Conservation (phyloP, 2,888 invertebrate genomes). For the Drosophila affinis region DNA sequence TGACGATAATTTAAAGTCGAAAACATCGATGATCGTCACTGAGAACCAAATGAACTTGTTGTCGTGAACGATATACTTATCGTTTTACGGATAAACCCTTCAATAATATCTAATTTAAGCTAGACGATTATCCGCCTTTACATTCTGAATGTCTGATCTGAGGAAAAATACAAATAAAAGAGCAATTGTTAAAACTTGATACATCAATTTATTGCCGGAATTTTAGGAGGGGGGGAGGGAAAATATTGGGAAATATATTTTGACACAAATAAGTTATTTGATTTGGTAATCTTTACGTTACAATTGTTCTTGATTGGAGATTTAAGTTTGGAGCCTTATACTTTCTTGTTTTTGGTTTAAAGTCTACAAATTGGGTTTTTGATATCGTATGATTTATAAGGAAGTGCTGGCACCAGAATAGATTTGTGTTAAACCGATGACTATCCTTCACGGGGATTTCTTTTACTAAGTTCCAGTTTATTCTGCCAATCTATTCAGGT, state of each 20-base stretch:
- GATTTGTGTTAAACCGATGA: not conserved
- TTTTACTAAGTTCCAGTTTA: not conserved
- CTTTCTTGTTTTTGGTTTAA: slow-evolving; percentile 18
- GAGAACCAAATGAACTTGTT: not conserved
- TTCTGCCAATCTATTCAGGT: not conserved
- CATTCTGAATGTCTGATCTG: not conserved
- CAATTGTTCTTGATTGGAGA: slow-evolving; percentile 35
- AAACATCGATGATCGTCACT: not conserved
- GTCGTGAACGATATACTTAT: too few relatives aligned
- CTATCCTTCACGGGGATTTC: not conserved
- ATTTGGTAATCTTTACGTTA: slow-evolving; percentile 32
- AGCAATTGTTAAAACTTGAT: slow-evolving; percentile 23
- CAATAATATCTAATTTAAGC: not conserved
- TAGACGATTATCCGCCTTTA: not conserved
- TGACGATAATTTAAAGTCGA: not conserved
- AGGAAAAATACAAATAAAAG: not conserved
- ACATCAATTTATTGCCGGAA: slow-evolving; percentile 62
- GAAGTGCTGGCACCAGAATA: slow-evolving; percentile 20
- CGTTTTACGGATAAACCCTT: too few relatives aligned
- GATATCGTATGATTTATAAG: slow-evolving; percentile 27
- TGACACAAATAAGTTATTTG: slow-evolving; percentile 23
- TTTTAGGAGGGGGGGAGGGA: slow-evolving; percentile 18
- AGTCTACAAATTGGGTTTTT: slow-evolving; percentile 29
- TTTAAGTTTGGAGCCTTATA: slow-evolving; percentile 10
- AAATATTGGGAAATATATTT: slow-evolving; percentile 49